phyloP scores from a whole-genome alignment of 2,888 invertebrate genomes.

The Drosophila histrio region DNA sequence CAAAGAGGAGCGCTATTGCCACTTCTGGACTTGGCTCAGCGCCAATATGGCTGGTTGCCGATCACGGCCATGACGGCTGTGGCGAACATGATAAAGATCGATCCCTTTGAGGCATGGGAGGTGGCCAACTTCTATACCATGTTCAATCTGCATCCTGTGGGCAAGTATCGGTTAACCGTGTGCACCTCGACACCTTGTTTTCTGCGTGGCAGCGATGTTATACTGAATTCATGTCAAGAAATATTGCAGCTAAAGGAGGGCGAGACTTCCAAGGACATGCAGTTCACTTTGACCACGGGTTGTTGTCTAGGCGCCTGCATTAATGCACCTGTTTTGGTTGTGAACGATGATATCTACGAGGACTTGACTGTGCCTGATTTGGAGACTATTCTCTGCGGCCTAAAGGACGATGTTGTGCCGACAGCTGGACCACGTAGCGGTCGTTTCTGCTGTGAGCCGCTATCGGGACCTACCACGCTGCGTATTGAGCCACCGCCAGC shows the following conservation, averaged over 20 bases:
- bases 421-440: slow-evolving; percentile 41
- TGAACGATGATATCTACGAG: slow-evolving; percentile 63
- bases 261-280: slow-evolving; percentile 57
- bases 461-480: slow-evolving; percentile 31
- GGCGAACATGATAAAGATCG: slow-evolving; percentile 44
- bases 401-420: slow-evolving; percentile 26
- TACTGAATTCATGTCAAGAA: slow-evolving; percentile 34
- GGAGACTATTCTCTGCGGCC: slow-evolving; percentile 16
- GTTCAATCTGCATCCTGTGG: slow-evolving; percentile 52
- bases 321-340: slow-evolving; percentile 49
- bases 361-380: slow-evolving; percentile 35
- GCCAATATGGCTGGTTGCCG: slow-evolving; percentile 66
- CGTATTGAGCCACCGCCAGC: slow-evolving; percentile 36
- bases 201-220: slow-evolving; percentile 40
- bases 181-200: slow-evolving; percentile 56
- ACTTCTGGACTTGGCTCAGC: slow-evolving; percentile 61
- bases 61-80: slow-evolving; percentile 55
- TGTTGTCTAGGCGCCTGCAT: slow-evolving; percentile 59
- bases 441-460: slow-evolving; percentile 50
- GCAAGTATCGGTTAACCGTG: slow-evolving; percentile 47
- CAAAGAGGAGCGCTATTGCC: slow-evolving; percentile 53
- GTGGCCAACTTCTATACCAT: slow-evolving; percentile 54
- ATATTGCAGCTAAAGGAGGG: slow-evolving; percentile 23
- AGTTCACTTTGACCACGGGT: slow-evolving; percentile 45
- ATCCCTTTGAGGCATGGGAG: slow-evolving; percentile 49